Evolutionary conservation across 2,113 vertebrate genomes (phyloP).

Genomic region (Capra hircus): DNA sequence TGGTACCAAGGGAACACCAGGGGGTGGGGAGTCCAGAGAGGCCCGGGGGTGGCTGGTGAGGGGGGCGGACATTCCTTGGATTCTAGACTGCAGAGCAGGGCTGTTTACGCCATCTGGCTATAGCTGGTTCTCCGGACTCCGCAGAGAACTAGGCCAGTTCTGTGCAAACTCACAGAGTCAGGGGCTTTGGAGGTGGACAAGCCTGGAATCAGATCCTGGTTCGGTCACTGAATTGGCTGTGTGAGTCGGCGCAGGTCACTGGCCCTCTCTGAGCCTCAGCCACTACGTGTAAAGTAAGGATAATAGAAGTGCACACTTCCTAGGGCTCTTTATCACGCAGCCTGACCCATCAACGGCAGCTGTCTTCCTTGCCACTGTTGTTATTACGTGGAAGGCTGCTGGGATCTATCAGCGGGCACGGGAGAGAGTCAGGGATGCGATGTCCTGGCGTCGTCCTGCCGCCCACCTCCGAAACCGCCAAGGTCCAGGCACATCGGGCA

Average conservation of each 20-base stretch:
- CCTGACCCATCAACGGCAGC: rapidly evolving
- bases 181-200: background rate
- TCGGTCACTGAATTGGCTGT: background rate
- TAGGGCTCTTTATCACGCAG: background rate
- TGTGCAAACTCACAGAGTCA: background rate
- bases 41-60: conserved; percentile 49
- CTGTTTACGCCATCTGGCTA: conserved; percentile 55
- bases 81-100: conserved; percentile 23
- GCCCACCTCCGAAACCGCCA: background rate
- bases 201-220: background rate
- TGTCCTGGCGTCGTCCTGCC: background rate
- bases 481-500: background rate
- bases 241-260: background rate
- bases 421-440: background rate
- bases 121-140: background rate
- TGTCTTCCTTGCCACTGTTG: background rate
- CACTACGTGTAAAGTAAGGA: background rate
- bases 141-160: background rate
- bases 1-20: conserved; percentile 36
- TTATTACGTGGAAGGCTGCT: rapidly evolving
- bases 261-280: background rate
- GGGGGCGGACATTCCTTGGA: conserved; percentile 56
- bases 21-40: conserved; percentile 28
- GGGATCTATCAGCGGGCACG: background rate
- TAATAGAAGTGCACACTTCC: background rate